These are phyloP conservation scores for Chiloscyllium plagiosum DNA, from an alignment of 2,113 vertebrate species.

Conservation along the genomic window DNA sequence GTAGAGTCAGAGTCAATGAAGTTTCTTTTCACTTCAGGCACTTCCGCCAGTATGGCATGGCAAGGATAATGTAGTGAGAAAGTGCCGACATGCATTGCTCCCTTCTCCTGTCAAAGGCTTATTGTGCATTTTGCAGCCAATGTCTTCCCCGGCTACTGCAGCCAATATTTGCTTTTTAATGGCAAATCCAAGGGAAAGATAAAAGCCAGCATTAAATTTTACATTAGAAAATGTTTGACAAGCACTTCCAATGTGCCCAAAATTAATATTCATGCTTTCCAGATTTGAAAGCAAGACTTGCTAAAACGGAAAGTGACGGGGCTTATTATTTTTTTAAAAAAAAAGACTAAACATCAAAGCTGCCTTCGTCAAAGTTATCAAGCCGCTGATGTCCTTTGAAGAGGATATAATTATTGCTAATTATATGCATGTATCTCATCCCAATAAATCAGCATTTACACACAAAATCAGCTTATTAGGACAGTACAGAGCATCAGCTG, in stretches of 20 bases:
- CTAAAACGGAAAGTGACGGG: neutral
- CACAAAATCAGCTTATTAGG: neutral
- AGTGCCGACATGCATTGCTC: neutral
- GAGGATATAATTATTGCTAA: neutral
- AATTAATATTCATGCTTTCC: constrained; percentile 3
- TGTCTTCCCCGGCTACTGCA: neutral
- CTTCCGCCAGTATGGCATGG: neutral
- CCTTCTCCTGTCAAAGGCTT: neutral
- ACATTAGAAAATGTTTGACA: neutral
- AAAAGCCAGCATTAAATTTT: neutral
- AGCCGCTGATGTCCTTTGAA: neutral
- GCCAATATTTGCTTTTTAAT: neutral
- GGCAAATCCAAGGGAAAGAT: neutral
- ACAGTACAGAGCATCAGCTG: neutral
- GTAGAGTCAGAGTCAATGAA: neutral
- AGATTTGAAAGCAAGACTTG: neutral
- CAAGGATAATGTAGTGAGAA: neutral
- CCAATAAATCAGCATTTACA: neutral
- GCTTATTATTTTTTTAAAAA: neutral
- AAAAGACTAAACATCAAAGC: neutral
- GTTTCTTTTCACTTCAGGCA: neutral
- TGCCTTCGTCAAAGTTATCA: neutral
- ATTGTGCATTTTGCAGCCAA: neutral
- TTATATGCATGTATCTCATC: neutral
- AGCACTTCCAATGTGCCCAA: neutral